phyloP scores from a whole-genome alignment of 2,888 invertebrate genomes.

The Melinaea menophilus region DNA sequence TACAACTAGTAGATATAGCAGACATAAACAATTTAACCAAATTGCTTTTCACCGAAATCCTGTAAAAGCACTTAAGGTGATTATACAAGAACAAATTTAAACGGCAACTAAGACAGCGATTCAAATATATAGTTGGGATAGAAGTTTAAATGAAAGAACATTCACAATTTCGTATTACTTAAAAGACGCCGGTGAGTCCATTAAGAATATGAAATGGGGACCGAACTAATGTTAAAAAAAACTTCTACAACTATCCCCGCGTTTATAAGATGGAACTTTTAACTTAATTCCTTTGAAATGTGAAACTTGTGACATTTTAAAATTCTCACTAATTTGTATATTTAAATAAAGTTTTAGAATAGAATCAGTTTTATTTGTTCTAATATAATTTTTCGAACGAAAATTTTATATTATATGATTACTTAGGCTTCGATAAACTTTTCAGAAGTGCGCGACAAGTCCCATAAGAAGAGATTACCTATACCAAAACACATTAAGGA shows the following conservation, averaged over 20 bases:
- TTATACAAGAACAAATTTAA: conserved; percentile 29
- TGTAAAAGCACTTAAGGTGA: conserved; percentile 14
- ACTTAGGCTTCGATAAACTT: background rate
- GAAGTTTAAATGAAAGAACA: conserved; percentile 31
- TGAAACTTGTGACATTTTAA: conserved; percentile 14
- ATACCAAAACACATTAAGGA: conserved; percentile 28
- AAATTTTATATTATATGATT: background rate
- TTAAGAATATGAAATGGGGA: conserved; percentile 60
- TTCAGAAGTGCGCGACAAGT: conserved; percentile 14
- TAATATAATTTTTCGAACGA: too few species aligned
- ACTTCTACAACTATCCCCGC: conserved; percentile 50
- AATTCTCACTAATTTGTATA: too few species aligned
- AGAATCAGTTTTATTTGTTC: too few species aligned
- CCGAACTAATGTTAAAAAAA: conserved; percentile 51
- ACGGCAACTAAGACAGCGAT: conserved; percentile 27
- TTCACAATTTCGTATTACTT: conserved; percentile 32
- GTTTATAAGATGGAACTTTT: conserved; percentile 47
- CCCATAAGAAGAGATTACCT: conserved; percentile 31
- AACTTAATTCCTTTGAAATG: conserved; percentile 37
- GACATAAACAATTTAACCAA: background rate
- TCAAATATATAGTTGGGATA: conserved; percentile 30
- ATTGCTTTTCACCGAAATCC: conserved; percentile 7
- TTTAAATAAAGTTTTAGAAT: too few species aligned
- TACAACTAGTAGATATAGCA: background rate
- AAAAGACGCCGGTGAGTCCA: conserved; percentile 50